Conservation (phyloP, 2,888 invertebrate species). For the Ceriagrion tenellum region DNA sequence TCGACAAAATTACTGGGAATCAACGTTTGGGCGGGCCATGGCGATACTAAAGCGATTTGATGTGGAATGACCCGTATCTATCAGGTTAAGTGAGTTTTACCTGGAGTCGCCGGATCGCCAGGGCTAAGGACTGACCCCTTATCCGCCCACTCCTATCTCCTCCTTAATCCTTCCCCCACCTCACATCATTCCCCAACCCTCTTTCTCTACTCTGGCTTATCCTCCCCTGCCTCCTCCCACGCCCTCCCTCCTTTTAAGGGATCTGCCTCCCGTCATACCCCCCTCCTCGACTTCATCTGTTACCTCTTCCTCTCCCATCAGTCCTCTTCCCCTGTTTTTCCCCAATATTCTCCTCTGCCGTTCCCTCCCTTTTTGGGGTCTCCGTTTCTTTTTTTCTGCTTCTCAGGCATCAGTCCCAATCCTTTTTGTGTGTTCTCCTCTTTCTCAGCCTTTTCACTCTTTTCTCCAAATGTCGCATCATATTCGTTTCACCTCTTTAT, state of each 20-base stretch:
- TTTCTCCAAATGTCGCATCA: neutral
- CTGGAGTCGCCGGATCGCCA: neutral
- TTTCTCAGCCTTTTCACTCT: neutral
- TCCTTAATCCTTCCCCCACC: neutral
- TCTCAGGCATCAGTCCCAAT: neutral
- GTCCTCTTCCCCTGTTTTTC: neutral
- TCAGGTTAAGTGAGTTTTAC: constrained; percentile 28
- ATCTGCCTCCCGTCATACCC: too few relatives aligned
- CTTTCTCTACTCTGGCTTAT: too few relatives aligned
- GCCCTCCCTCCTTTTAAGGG: neutral
- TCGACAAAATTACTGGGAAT: neutral
- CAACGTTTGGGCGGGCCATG: neutral
- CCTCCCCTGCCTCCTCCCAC: neutral
- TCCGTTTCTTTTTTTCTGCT: neutral
- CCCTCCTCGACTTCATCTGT: neutral
- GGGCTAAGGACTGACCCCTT: neutral
- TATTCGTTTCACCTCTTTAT: too few relatives aligned
- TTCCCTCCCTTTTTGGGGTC: neutral
- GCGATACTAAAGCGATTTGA: constrained; percentile 5
- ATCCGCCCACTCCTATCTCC: neutral
- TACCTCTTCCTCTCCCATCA: neutral
- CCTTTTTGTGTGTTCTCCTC: neutral
- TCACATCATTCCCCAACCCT: neutral
- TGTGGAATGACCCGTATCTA: constrained; percentile 8
- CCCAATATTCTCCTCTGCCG: neutral